A percentile compares a stretch with the other conserved stretches of the same genome.
These are phyloP conservation scores for Leptonema lineaticorne DNA, from an alignment of 1,140 invertebrate genomes.

Conservation along the genomic window DNA sequence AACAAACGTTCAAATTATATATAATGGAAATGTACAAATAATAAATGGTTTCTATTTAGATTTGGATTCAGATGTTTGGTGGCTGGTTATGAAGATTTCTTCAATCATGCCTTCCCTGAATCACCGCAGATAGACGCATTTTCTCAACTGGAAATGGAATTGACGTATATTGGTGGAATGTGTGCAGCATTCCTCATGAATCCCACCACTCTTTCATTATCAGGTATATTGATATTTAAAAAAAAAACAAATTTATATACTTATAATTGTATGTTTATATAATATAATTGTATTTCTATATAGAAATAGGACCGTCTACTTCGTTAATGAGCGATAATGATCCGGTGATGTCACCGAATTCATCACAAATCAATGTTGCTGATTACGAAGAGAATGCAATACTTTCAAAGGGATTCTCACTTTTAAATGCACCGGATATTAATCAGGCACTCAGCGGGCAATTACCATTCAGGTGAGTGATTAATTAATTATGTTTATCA, in stretches of 20 bases:
- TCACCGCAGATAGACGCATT: slow-evolving; percentile 63
- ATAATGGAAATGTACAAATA: no score
- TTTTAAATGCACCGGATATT: slow-evolving; percentile 82
- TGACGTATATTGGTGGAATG: slow-evolving; percentile 87
- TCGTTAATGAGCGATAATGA: not conserved
- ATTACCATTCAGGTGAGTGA: slow-evolving; percentile 82
- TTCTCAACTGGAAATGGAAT: slow-evolving; percentile 83
- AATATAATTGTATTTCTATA: not conserved
- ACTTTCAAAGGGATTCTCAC: slow-evolving; percentile 86
- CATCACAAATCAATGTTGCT: slow-evolving; percentile 26
- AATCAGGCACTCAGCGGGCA: slow-evolving; percentile 88
- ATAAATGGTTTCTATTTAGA: slow-evolving; percentile 52
- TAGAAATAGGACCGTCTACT: not conserved
- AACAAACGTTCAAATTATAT: no score
- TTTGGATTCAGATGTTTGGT: slow-evolving; percentile 93
- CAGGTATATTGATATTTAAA: slow-evolving; percentile 1
- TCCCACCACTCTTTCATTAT: slow-evolving; percentile 46
- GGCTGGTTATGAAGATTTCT: slow-evolving; percentile 86
- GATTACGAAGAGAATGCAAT: slow-evolving; percentile 45
- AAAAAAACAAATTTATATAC: not conserved
- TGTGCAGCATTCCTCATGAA: slow-evolving; percentile 61
- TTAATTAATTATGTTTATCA: no score
- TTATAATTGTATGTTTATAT: not conserved
- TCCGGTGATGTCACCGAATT: not conserved
- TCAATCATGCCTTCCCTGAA: slow-evolving; percentile 43